A percentile compares a stretch with the other conserved stretches of the same genome.
phyloP scores from a whole-genome alignment of 2,888 invertebrate species.

The Stratiomys singularior region DNA sequence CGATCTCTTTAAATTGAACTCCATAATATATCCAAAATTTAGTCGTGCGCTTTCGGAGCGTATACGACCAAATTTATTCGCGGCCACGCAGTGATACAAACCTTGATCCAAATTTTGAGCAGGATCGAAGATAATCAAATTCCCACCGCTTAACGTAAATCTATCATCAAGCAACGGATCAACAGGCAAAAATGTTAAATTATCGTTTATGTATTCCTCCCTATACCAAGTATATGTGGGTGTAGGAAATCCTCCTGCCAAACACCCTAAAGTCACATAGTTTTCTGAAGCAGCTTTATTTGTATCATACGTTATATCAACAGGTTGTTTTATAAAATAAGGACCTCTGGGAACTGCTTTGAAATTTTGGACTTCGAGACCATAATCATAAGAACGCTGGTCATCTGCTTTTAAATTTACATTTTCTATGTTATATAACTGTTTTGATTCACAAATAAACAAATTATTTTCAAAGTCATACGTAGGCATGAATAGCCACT shows the following conservation, averaged over 20 bases:
- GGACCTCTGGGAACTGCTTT: constrained; percentile 88
- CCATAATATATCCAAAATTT: constrained; percentile 89
- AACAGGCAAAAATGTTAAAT: constrained; percentile 76
- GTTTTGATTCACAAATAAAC: constrained; percentile 82
- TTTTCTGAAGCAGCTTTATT: constrained; percentile 75
- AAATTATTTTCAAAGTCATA: constrained; percentile 79
- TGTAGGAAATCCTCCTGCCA: constrained; percentile 88
- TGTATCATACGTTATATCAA: constrained; percentile 84
- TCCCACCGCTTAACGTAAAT: constrained; percentile 91
- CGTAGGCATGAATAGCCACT: constrained; percentile 87
- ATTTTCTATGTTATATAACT: constrained; percentile 69
- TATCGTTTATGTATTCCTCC: constrained; percentile 86
- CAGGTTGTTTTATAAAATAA: constrained; percentile 86
- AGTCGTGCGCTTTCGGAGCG: constrained; percentile 88
- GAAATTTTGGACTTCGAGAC: constrained; percentile 82
- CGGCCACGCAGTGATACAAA: constrained; percentile 90
- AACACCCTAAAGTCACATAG: constrained; percentile 81
- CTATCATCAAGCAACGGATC: constrained; percentile 79
- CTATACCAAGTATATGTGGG: constrained; percentile 91
- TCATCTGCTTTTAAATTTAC: constrained; percentile 79
- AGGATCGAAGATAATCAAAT: constrained; percentile 87
- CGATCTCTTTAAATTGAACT: constrained; percentile 89
- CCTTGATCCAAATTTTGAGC: constrained; percentile 84
- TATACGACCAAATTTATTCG: constrained; percentile 89
- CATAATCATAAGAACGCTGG: constrained; percentile 85